Base-by-base conservation (phyloP, 1,140 invertebrate genomes). In the Monochamus saltuarius region DNA sequence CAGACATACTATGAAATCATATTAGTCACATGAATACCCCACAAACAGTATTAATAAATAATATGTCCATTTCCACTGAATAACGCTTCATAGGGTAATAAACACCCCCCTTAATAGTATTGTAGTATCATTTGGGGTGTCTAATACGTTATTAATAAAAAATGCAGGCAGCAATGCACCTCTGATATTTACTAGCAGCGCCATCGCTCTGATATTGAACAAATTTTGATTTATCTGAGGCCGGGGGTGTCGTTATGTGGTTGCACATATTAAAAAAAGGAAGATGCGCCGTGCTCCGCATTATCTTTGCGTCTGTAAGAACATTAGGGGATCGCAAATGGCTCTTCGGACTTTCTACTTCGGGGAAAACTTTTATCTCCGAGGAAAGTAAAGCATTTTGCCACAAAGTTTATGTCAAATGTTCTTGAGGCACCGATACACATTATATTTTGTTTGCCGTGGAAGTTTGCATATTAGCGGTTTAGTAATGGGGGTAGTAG, bases 181-280 rank as follows among this genome's bases (percentile, higher is more conserved):
- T 60, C 46, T 57, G 60, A 64, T 64, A 64, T 64, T 64, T 64
- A 64, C 60, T 58, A 60, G 62, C 58, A 56, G 61, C 56, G 56
- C 60, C 51, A 43, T 43, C 40, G 56, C 36, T 42, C 19, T 43
- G 22, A 60, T 64, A 64, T 64, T 64, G 56, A 56, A 57, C 62
- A 64, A 64, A 64, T 64, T 64, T 60, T 64, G 62, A 64, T 64
- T 64, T 64, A 64, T 64, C 50, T 39, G 36, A 36, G 50, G 34
- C 46, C 4, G 19, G 43, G 56, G 50, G 61, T 58, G 61, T 62
- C 54, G 55, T 62, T 53, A 37, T 38, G 22, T 47, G 55, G 40
- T 29, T 53, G 56, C 51, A 54, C 56, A 63, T 63, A 55, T 63
- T 63, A 39, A 53, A 40, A 39, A 38, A 38, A 40, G 36, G 49